Base-by-base conservation (phyloP, 2,113 vertebrate genomes). In the Barbus barbus region DNA sequence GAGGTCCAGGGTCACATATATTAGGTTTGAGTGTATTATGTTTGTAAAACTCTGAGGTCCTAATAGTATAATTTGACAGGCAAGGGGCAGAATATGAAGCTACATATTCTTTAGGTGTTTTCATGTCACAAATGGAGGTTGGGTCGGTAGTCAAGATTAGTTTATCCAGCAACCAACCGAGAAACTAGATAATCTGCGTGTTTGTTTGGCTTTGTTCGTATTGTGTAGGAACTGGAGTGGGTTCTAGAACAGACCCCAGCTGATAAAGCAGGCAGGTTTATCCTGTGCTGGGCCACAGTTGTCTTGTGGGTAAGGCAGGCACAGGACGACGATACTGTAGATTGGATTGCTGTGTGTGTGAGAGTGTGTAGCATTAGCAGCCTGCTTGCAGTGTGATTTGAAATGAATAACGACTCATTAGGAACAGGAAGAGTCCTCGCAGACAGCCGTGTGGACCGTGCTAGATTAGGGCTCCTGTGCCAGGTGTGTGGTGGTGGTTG, bases 281-380 rank as follows among this genome's bases (percentile, higher is more conserved):
- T 94, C 84, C 81, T 95, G 56, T 95, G 94, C 87, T 95, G 89
- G 93, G 24, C 92, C 89, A 88, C 93, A 61, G 88, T 95, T 65
- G 41, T 94, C 1, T 44, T 93, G 81, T 93, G 92, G 93, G 92
- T 96, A 94, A 96, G 94, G 90, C 87, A 88, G 87, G 85, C 81
- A 53, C 79, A 72, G 65, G 65, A 82, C 16, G 48, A 85, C 82
- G 56, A 88, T 78, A 56, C 53, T 58, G 53, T 58, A 84, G 22
- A 3, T 84, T 74, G 81, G 73, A 44, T 73, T 72, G 71, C 28
- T 89, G 36, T 82, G 26, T 90, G 67, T 74, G 46, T 5, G 28
- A 63, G 69, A 9, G 31, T 71, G 83, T 67, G 44, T 65, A 83
- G 53, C 51, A 63, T 67, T 83, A 65, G 78, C 44, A 3, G 7